Evolutionary conservation across 2,797 vertebrate species (phyloP).

Genomic region (Poecile montanus): DNA sequence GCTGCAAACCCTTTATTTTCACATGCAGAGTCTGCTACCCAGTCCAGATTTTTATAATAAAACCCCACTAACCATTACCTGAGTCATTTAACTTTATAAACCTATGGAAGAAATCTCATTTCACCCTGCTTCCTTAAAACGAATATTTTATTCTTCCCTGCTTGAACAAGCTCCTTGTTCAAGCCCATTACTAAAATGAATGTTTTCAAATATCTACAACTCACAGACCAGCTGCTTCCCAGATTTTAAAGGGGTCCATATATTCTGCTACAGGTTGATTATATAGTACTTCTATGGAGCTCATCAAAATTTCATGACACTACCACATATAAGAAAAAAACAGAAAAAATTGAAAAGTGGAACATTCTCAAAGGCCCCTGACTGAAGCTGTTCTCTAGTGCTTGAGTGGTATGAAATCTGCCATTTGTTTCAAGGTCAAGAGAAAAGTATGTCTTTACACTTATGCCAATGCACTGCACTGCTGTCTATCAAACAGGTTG

Average conservation of each 20-base stretch:
- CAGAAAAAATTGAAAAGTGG: background rate
- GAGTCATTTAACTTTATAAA: background rate
- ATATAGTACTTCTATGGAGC: background rate
- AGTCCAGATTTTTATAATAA: background rate
- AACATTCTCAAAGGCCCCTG: background rate
- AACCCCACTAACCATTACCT: background rate
- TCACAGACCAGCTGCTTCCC: background rate
- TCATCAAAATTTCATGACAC: background rate
- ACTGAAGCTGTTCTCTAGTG: background rate
- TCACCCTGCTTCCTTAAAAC: background rate
- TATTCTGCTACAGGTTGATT: background rate
- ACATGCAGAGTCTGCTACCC: background rate
- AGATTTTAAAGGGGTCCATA: background rate
- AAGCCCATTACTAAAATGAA: background rate
- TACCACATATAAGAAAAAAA: background rate
- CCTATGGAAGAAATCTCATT: background rate
- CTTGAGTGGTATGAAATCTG: background rate
- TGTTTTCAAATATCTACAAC: background rate
- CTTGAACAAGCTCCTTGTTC: background rate
- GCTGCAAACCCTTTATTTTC: background rate
- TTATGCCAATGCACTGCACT: background rate
- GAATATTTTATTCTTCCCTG: background rate
- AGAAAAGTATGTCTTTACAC: background rate
- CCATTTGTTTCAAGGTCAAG: background rate
- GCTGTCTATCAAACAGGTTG: conserved; percentile 3